Conservation (phyloP, 2,113 vertebrate species). For the Trogon surrucura region DNA sequence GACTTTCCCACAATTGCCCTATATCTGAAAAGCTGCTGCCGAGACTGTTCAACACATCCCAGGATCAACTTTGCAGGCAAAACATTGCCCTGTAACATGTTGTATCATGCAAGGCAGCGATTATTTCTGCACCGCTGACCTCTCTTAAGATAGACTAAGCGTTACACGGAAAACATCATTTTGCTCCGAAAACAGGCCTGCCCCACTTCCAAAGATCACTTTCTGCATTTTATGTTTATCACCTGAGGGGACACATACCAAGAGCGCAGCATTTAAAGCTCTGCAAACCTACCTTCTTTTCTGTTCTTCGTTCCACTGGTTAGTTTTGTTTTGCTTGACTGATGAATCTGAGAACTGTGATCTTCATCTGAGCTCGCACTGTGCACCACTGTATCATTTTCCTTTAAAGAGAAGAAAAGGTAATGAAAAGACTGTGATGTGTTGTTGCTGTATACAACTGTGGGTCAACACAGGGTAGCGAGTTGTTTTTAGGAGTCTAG, state of each 20-base stretch:
- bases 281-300: slow-evolving; percentile 68
- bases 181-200: not conserved
- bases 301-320: slow-evolving; percentile 40
- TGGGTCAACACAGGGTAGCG: not conserved
- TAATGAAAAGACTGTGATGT: slow-evolving; percentile 18
- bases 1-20: not conserved
- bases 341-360: slow-evolving; percentile 23
- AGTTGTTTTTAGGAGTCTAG: not conserved
- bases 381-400: slow-evolving; percentile 33
- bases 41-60: not conserved
- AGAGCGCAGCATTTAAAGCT: not conserved
- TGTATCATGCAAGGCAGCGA: not conserved
- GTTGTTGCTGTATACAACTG: not conserved
- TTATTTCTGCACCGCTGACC: not conserved
- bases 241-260: not conserved
- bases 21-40: not conserved
- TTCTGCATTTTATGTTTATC: not conserved
- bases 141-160: not conserved
- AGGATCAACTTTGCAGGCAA: not conserved
- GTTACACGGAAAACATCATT: fast-evolving
- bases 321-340: slow-evolving; percentile 35
- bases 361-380: slow-evolving; percentile 59
- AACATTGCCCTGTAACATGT: not conserved
- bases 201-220: not conserved
- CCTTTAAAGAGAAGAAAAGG: slow-evolving; percentile 67